These are phyloP conservation scores for Elephas maximus DNA, from an alignment of 2,113 vertebrate species.

Conservation along the genomic window DNA sequence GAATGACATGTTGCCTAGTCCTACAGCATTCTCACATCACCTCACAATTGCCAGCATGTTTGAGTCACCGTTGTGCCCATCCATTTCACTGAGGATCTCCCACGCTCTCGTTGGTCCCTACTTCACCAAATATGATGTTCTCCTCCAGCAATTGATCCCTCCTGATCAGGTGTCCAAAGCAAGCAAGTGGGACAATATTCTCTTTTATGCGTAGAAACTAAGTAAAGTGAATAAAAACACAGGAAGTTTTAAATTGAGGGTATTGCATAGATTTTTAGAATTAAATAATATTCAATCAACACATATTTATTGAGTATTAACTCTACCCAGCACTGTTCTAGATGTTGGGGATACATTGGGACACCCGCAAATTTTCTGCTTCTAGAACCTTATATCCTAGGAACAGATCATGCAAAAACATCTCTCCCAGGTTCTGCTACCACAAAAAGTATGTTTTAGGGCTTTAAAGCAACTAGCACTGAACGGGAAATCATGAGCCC, in stretches of 20 bases:
- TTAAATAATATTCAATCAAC: not conserved
- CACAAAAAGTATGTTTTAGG: not conserved
- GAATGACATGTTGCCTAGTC: not conserved
- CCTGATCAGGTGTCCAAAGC: not conserved
- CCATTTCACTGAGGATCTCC: not conserved
- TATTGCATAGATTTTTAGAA: not conserved
- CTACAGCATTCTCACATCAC: not conserved
- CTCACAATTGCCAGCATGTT: not conserved
- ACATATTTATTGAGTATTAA: not conserved
- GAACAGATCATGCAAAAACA: not conserved
- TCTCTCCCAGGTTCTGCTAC: not conserved
- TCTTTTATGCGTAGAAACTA: not conserved
- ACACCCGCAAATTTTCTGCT: not conserved
- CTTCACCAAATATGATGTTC: not conserved
- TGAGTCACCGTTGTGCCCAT: not conserved
- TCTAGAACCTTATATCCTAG: not conserved
- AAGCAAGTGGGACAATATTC: not conserved
- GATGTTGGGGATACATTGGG: not conserved
- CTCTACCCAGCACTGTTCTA: not conserved
- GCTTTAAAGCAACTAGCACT: not conserved
- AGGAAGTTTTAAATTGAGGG: not conserved
- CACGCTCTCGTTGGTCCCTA: not conserved
- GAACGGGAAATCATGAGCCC: not conserved
- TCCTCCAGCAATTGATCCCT: not conserved
- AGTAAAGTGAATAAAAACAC: not conserved